phyloP scores from a whole-genome alignment of 1,140 invertebrate species.

The Papilio polytes region DNA sequence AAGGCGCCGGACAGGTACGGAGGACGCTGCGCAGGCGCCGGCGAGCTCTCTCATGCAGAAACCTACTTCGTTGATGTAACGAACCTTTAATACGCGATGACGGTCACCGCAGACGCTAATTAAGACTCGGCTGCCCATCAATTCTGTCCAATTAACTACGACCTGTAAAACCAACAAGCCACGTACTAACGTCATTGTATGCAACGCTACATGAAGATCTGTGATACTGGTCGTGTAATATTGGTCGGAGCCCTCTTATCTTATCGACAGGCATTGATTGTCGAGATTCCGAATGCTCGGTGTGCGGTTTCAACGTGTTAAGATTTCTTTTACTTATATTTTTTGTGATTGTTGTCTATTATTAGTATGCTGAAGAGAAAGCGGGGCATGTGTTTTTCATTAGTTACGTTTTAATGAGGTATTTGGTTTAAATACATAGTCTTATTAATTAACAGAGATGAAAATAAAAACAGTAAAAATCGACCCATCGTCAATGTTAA shows the following conservation, averaged over 20 bases:
- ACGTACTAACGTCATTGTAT: not conserved
- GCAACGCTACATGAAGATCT: constrained; percentile 41
- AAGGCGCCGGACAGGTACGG: constrained; percentile 64
- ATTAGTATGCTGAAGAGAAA: constrained; percentile 30
- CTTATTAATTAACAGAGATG: too few relatives aligned
- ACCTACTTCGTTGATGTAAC: constrained; percentile 74
- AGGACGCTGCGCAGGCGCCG: constrained; percentile 61
- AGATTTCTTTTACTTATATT: constrained; percentile 42
- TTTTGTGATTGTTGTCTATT: constrained; percentile 41
- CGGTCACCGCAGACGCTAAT: constrained; percentile 76
- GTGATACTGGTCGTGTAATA: constrained; percentile 45
- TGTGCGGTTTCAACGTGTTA: constrained; percentile 70
- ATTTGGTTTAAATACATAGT: constrained; percentile 14
- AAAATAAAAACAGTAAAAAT: too few relatives aligned
- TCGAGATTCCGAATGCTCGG: constrained; percentile 70
- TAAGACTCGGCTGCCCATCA: constrained; percentile 63
- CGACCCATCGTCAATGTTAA: too few relatives aligned
- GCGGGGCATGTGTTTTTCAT: not conserved
- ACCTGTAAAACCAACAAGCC: constrained; percentile 17
- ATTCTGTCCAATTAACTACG: constrained; percentile 47
- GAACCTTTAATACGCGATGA: constrained; percentile 73
- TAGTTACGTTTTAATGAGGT: constrained; percentile 22
- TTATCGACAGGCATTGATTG: constrained; percentile 76
- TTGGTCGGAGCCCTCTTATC: constrained; percentile 62
- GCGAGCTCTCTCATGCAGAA: constrained; percentile 69